A percentile compares a stretch with the other conserved stretches of the same genome.
Conservation (phyloP, 2,113 vertebrate species). For the Oreochromis tanganicae region DNA sequence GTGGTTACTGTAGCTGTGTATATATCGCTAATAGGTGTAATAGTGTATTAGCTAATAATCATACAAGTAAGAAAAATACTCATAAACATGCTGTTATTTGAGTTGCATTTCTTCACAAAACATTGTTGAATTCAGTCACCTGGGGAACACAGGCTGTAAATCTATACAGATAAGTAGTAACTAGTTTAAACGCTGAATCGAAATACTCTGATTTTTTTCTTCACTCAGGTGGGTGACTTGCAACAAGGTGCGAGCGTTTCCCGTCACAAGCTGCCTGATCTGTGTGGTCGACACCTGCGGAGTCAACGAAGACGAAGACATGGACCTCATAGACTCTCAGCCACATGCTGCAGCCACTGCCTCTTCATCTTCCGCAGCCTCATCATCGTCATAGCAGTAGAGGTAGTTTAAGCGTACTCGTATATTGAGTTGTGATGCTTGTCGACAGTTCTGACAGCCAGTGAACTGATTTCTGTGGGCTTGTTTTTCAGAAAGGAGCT, state of each 20-base stretch:
- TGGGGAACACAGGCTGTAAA: background rate
- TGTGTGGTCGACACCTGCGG: constrained; percentile 96
- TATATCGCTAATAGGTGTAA: background rate
- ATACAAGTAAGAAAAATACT: background rate
- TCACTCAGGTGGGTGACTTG: constrained; percentile 77
- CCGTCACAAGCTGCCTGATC: constrained; percentile 94
- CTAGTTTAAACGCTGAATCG: background rate
- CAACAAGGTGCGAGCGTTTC: constrained; percentile 92
- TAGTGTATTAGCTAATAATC: background rate
- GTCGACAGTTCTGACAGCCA: background rate
- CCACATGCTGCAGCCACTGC: background rate
- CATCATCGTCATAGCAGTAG: constrained; percentile 18
- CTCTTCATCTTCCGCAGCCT: constrained; percentile 9
- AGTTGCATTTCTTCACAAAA: background rate
- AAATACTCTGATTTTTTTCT: background rate
- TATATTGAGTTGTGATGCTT: background rate
- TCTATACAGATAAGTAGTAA: background rate
- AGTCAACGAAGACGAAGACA: constrained; percentile 86
- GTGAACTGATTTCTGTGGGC: background rate
- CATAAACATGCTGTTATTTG: background rate
- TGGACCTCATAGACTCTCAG: constrained; percentile 62
- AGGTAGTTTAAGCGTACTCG: background rate
- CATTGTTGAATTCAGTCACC: background rate
- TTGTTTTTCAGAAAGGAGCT: background rate
- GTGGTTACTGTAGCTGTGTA: background rate